phyloP scores from a whole-genome alignment of 35 echinoderm and acorn worm species.

The Patiria miniata region DNA sequence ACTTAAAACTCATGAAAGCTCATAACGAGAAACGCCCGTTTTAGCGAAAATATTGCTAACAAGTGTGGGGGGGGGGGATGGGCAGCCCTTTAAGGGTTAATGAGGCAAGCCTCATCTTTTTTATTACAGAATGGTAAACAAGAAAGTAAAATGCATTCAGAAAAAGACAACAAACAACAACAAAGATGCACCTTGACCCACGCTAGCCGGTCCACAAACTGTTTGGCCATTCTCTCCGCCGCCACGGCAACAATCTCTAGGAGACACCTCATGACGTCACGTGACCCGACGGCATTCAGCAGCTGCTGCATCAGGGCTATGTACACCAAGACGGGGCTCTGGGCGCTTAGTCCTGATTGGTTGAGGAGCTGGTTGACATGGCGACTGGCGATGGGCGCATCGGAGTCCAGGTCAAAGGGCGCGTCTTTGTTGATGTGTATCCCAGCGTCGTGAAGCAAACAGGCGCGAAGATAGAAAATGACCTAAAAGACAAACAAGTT shows the following conservation, averaged over 20 bases:
- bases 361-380: constrained; percentile 62
- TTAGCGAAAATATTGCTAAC: too few species aligned
- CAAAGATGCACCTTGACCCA: constrained; percentile 82
- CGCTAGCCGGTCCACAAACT: constrained; percentile 57
- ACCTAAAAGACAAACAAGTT: constrained; percentile 48
- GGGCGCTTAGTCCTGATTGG: neutral
- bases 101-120: too few species aligned
- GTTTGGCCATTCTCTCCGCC: constrained; percentile 39
- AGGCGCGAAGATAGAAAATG: constrained; percentile 77
- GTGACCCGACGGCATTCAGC: constrained; percentile 47
- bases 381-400: constrained; percentile 58
- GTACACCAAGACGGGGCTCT: constrained; percentile 50
- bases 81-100: too few species aligned
- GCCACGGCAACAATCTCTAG: constrained; percentile 84
- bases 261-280: constrained; percentile 84
- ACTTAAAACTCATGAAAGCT: too few species aligned
- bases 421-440: constrained; percentile 50
- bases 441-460: constrained; percentile 70
- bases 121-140: too few species aligned
- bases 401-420: constrained; percentile 46
- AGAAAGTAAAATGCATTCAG: too few species aligned
- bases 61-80: too few species aligned
- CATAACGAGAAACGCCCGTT: too few species aligned
- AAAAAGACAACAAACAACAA: neutral
- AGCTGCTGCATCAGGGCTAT: constrained; percentile 72